Percentiles rank a stretch among this genome's conserved stretches.
These are phyloP conservation scores for Ceratotherium simum DNA, from an alignment of 2,113 vertebrate genomes.

Conservation along the genomic window DNA sequence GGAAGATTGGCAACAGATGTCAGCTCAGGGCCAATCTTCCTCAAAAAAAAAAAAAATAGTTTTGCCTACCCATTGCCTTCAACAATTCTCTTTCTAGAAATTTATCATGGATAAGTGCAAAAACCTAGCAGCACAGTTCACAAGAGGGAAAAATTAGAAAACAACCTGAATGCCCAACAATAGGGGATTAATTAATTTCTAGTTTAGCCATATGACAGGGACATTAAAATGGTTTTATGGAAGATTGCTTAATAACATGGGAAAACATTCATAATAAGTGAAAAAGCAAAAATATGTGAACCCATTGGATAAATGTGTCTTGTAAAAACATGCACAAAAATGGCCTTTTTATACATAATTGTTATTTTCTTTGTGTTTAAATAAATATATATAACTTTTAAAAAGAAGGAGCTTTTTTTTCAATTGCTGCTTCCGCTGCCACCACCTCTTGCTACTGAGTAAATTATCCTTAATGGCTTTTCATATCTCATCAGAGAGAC, in stretches of 20 bases:
- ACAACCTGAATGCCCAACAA: neutral
- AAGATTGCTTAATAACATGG: neutral
- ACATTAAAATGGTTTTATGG: neutral
- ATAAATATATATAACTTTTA: constrained; percentile 6
- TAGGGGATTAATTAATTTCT: neutral
- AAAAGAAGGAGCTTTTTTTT: neutral
- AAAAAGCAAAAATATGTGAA: constrained; percentile 10
- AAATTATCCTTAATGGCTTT: constrained; percentile 63
- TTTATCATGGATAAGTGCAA: neutral
- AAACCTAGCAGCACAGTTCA: neutral
- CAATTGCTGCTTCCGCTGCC: neutral
- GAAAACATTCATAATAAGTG: constrained; percentile 6
- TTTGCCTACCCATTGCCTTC: neutral
- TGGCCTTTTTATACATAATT: neutral
- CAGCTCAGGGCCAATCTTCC: too few species aligned
- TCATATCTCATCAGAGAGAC: constrained; percentile 63
- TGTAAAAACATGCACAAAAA: neutral
- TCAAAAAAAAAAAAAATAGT: neutral
- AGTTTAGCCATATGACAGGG: neutral
- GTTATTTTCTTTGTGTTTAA: constrained; percentile 44
- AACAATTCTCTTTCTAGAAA: neutral
- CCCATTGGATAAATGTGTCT: neutral
- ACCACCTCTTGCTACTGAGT: neutral
- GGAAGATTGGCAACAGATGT: too few species aligned
- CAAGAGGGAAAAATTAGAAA: constrained; percentile 48